Conservation (phyloP, 2,113 vertebrate genomes). For the Axis porcinus region DNA sequence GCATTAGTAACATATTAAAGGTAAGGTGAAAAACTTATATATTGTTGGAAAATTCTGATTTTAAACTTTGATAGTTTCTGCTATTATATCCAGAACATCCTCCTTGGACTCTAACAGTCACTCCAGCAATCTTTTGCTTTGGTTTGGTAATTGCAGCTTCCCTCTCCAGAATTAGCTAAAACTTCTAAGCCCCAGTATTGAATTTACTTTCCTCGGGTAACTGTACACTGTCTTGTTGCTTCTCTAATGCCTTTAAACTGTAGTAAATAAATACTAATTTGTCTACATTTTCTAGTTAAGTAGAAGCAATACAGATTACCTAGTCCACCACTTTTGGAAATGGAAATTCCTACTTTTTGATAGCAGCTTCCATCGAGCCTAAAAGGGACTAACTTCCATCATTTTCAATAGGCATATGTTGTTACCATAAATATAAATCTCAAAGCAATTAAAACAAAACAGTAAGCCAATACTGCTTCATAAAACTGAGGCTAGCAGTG, state of each 20-base stretch:
- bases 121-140: background rate
- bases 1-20: background rate
- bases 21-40: background rate
- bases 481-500: background rate
- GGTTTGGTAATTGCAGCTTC: background rate
- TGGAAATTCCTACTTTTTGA: background rate
- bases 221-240: background rate
- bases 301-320: background rate
- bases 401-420: background rate
- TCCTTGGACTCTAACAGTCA: background rate
- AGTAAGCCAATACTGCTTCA: background rate
- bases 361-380: background rate
- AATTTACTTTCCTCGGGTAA: background rate
- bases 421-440: background rate
- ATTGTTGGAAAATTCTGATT: background rate
- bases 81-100: background rate
- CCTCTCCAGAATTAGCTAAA: background rate
- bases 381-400: background rate
- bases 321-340: background rate
- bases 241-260: background rate
- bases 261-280: background rate
- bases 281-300: background rate
- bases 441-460: background rate
- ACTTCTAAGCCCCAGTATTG: background rate
- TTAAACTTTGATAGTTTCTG: constrained; percentile 5